Evolutionary conservation across 1,140 invertebrate genomes (phyloP).

Genomic region (Bombyx mori): ASM3026992v2 NC_085133.1:6849001-6849500

Average conservation of each 20-base stretch:
- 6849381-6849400: constrained; percentile 14
- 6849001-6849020: too few relatives aligned
- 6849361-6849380: constrained; percentile 19
- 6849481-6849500: constrained; percentile 4
- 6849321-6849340: constrained; percentile 54
- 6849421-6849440: constrained; percentile 58
- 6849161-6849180: constrained; percentile 33
- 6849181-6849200: constrained; percentile 64
- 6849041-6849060: background rate
- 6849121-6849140: background rate
- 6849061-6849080: background rate
- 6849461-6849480: constrained; percentile 45
- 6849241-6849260: constrained; percentile 68
- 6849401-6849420: constrained; percentile 40
- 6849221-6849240: constrained; percentile 65
- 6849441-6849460: constrained; percentile 54
- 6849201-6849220: constrained; percentile 56
- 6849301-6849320: constrained; percentile 65
- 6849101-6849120: constrained; percentile 1
- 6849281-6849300: constrained; percentile 62
- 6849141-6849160: constrained; percentile 8
- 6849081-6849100: background rate
- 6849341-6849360: constrained; percentile 33
- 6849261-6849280: constrained; percentile 71
- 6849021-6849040: too few relatives aligned